Evolutionary conservation across 2,888 invertebrate species (phyloP).

Genomic region (Trachelus troglodyta): DNA sequence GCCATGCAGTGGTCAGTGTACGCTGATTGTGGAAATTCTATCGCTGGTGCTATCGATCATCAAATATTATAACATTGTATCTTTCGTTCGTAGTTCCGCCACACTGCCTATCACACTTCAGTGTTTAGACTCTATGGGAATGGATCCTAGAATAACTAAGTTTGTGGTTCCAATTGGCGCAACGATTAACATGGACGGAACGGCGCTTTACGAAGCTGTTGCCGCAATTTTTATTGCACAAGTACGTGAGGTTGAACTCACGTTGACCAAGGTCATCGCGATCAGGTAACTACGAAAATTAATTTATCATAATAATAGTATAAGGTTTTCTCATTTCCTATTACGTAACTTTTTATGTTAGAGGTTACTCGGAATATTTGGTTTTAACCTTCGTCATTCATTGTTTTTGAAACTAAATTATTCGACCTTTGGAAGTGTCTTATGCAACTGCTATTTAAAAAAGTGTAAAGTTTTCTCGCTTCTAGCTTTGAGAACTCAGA

Average conservation of each 20-base stretch:
- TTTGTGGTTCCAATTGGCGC: slow-evolving; percentile 98
- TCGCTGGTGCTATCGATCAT: too few species aligned
- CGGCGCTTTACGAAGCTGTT: slow-evolving; percentile 96
- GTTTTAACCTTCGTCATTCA: too few species aligned
- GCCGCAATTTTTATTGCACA: slow-evolving; percentile 98
- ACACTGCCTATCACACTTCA: slow-evolving; percentile 96
- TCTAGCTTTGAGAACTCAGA: too few species aligned
- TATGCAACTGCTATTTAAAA: too few species aligned
- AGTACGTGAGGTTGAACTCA: slow-evolving; percentile 81
- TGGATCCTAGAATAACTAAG: slow-evolving; percentile 91
- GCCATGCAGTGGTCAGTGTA: too few species aligned
- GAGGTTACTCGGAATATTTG: too few species aligned
- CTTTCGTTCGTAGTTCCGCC: slow-evolving; percentile 75
- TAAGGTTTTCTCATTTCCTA: not conserved
- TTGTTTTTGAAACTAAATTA: too few species aligned
- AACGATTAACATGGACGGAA: slow-evolving; percentile 98
- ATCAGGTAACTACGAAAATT: slow-evolving; percentile 76
- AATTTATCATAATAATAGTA: not conserved
- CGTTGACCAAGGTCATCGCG: slow-evolving; percentile 89
- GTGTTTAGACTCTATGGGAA: slow-evolving; percentile 91
- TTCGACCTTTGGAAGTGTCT: too few species aligned
- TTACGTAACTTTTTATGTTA: not conserved
- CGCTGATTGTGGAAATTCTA: too few species aligned
- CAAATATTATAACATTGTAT: too few species aligned
- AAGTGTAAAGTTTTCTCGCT: too few species aligned